These are phyloP conservation scores for Synanthedon tipuliformis DNA, from an alignment of 2,888 invertebrate species.

Conservation along the genomic window DNA sequence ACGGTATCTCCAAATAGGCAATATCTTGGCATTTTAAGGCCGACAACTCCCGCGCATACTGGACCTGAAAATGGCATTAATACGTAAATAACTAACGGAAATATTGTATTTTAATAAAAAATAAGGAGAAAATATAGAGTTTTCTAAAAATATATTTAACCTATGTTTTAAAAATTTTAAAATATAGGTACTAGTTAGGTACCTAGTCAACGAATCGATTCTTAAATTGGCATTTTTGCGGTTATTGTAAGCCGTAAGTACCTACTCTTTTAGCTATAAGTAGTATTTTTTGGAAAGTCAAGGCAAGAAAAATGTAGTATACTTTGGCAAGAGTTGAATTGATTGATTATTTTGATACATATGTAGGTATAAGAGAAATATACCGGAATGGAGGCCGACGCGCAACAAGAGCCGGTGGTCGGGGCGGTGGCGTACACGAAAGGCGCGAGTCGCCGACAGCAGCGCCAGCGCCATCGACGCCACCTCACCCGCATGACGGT, in stretches of 20 bases:
- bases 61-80: slow-evolving; percentile 71
- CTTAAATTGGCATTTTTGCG: too few relatives aligned
- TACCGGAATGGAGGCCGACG: slow-evolving; percentile 91
- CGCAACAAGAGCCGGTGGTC: slow-evolving; percentile 85
- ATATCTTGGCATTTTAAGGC: slow-evolving; percentile 92
- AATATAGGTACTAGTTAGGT: too few relatives aligned
- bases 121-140: too few relatives aligned
- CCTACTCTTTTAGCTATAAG: too few relatives aligned
- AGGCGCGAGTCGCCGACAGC: slow-evolving; percentile 84
- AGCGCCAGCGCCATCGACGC: slow-evolving; percentile 93
- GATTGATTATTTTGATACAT: background rate
- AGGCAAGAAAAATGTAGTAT: background rate
- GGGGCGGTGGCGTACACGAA: slow-evolving; percentile 89
- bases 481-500: slow-evolving; percentile 91
- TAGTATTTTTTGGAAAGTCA: too few relatives aligned
- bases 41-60: slow-evolving; percentile 93
- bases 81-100: too few relatives aligned
- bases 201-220: too few relatives aligned
- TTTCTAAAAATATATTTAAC: too few relatives aligned
- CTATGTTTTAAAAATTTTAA: too few relatives aligned
- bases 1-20: slow-evolving; percentile 95
- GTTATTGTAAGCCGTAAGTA: too few relatives aligned
- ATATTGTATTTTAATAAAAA: too few relatives aligned
- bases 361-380: background rate
- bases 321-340: background rate